phyloP scores from a whole-genome alignment of 2,113 vertebrate species.

The Oreocharis arfaki region DNA sequence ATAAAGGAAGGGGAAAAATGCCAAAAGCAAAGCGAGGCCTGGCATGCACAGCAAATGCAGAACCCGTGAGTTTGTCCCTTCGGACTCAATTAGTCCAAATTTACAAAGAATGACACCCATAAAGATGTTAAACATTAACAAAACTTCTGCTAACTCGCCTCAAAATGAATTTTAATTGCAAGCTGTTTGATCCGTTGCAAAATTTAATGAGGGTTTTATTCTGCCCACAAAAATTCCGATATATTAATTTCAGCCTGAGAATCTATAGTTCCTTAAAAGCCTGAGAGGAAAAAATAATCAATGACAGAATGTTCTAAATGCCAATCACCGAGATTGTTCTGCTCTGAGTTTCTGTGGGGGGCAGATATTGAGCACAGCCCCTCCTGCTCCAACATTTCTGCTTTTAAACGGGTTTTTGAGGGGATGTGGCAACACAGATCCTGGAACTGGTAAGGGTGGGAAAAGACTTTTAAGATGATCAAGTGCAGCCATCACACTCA shows the following conservation, averaged over 20 bases:
- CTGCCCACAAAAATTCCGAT: not conserved
- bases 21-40: conserved; percentile 31
- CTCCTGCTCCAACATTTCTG: not conserved
- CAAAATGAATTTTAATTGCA: conserved; percentile 49
- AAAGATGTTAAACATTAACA: conserved; percentile 63
- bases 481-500: not conserved
- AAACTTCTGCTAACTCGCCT: conserved; percentile 51
- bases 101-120: conserved; percentile 55
- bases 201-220: conserved; percentile 13
- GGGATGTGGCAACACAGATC: not conserved
- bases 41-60: conserved; percentile 26
- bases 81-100: conserved; percentile 78
- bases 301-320: not conserved
- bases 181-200: not conserved
- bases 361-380: not conserved
- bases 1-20: not conserved
- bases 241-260: not conserved
- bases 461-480: not conserved
- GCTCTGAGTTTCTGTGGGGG: not conserved
- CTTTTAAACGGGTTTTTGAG: not conserved
- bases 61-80: conserved; percentile 67
- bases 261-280: not conserved
- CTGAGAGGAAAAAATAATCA: not conserved
- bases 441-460: not conserved
- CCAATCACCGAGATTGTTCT: not conserved